Evolutionary conservation across 1,140 invertebrate genomes (phyloP), one percentile per base, ranked within the genome.

Genomic region (Tyrophagus putrescentiae): DNA sequence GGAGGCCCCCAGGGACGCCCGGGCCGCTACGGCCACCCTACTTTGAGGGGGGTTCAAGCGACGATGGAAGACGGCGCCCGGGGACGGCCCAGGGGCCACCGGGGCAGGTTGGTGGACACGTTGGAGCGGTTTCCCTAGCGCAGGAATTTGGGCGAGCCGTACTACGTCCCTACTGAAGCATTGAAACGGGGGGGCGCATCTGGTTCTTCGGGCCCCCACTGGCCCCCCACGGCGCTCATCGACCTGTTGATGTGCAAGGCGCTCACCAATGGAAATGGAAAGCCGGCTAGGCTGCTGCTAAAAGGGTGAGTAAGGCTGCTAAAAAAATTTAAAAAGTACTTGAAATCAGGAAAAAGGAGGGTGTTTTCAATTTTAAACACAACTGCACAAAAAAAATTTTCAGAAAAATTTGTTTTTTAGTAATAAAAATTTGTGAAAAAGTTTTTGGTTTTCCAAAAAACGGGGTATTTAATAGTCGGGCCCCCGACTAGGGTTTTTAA

Each of bases 21-120:
- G 66, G 42, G 54, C 64, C 32, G 68, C 25, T 74, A 74, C 62
- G 72, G 72, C 1, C 65, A 71, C 27, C 67, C 65, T 41, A 74
- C 73, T 61, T 71, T 70, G 36, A 53, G 70, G 42, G 69, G 71
- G 48, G 72, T 71, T 61, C 67, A 70, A 52, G 56, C 36, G 16
- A 61, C 60, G 13, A 60, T 67, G 59, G 59, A 52, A 64, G 21
- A 61, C 56, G 23, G 34, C 61, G 25, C 28, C 61, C n/a, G 33
- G 34, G 6, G 48, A 59, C n/a, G 66, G 65, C 4, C 45, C 63
- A 45, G 36, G 62, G 42, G 68, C 70, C 42, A 65, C 72, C 13
- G 61, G 63, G 16, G 68, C 13, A 68, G 71, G 54, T 72, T 73
- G 1, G 65, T 73, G 0, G 69, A 72, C 27, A 66, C 69, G 50